Conservation (phyloP, 2,797 vertebrate genomes). For the Anniella stebbinsi region DNA sequence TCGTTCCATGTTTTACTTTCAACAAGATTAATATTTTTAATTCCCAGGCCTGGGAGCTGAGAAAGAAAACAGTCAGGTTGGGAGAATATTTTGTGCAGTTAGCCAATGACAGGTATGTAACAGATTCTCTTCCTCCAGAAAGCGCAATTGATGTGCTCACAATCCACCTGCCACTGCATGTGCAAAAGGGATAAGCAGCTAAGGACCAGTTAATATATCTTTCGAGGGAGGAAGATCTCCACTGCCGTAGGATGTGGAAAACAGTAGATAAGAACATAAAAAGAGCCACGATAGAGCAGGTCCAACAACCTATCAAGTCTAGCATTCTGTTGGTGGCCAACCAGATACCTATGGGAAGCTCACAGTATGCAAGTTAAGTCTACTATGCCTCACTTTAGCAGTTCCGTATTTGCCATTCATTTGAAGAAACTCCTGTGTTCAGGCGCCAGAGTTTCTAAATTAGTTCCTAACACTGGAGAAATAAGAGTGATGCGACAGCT, state of each 20-base stretch:
- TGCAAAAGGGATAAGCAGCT: background rate
- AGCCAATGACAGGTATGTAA: background rate
- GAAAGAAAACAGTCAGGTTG: background rate
- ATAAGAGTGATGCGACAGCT: background rate
- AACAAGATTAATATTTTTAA: background rate
- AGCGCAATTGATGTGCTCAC: background rate
- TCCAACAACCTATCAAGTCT: too few species aligned
- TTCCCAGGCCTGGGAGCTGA: conserved; percentile 24
- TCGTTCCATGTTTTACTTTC: background rate
- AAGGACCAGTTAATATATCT: background rate
- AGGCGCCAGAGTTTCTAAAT: background rate
- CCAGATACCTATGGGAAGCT: background rate
- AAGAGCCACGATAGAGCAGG: too few species aligned
- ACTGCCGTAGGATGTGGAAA: too few species aligned
- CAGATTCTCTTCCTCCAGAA: background rate
- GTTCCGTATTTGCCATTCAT: background rate
- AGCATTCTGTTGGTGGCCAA: too few species aligned
- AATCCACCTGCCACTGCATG: background rate
- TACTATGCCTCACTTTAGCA: background rate
- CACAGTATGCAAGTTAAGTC: background rate
- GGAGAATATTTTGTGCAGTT: background rate
- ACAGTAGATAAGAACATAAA: too few species aligned
- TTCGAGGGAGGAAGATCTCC: background rate
- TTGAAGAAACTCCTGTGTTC: background rate
- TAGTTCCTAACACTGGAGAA: background rate